phyloP scores from a whole-genome alignment of 37 sponge, comb jelly and placozoan species.

The Mnemiopsis leidyi region DNA sequence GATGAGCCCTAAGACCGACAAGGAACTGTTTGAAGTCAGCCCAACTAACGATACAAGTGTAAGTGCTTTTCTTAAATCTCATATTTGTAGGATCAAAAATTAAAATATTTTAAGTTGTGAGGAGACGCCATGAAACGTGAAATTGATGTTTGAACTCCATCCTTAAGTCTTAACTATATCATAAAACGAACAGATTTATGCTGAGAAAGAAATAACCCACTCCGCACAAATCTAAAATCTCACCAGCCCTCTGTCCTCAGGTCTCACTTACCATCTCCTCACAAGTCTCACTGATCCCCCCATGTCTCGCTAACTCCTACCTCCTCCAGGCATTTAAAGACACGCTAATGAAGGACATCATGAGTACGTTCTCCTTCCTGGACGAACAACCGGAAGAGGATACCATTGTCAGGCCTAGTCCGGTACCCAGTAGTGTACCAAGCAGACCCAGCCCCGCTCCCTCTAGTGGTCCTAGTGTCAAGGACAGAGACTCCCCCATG shows the following conservation, averaged over 20 bases:
- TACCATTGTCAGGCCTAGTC: not conserved
- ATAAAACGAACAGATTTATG: too few relatives aligned
- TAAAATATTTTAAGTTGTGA: too few relatives aligned
- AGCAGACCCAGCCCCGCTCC: not conserved
- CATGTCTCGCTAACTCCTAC: too few relatives aligned
- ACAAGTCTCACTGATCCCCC: too few relatives aligned
- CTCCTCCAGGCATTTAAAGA: conserved; percentile 32
- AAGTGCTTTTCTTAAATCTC: not conserved
- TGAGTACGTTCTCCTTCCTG: conserved; percentile 54
- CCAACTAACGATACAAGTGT: not conserved
- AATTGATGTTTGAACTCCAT: too few relatives aligned
- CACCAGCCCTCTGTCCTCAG: too few relatives aligned
- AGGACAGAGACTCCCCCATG: not conserved
- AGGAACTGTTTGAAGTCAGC: not conserved
- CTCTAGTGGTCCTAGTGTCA: not conserved
- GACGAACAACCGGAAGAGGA: not conserved
- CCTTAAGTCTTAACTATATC: too few relatives aligned
- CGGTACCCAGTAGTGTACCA: not conserved
- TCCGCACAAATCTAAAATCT: too few relatives aligned
- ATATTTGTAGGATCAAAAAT: too few relatives aligned
- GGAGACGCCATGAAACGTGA: too few relatives aligned
- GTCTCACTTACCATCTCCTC: too few relatives aligned
- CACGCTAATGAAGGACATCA: conserved; percentile 35
- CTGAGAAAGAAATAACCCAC: too few relatives aligned
- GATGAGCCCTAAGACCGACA: not conserved